These are phyloP conservation scores for Drosophila suzukii DNA, from an alignment of 1,140 invertebrate species.

Conservation along the genomic window DNA sequence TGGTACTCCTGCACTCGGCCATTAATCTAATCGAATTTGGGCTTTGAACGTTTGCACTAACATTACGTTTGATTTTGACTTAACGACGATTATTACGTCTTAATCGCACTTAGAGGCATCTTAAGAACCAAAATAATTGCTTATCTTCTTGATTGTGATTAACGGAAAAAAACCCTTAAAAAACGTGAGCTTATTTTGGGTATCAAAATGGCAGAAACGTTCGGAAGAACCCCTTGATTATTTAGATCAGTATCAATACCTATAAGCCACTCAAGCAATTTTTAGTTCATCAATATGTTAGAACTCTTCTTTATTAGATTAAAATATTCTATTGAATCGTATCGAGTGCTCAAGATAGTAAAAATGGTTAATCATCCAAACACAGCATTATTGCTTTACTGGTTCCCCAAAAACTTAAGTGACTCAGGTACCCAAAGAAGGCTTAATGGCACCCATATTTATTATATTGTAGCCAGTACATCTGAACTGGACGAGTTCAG, in stretches of 20 bases:
- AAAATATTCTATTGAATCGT: conserved; percentile 24
- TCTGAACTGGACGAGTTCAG: conserved; percentile 7
- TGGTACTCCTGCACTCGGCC: conserved; percentile 43
- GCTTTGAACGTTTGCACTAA: conserved; percentile 28
- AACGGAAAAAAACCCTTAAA: not conserved
- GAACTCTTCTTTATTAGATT: not conserved
- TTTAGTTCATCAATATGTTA: not conserved
- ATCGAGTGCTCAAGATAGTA: not conserved
- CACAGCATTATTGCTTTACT: not conserved
- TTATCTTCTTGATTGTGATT: not conserved
- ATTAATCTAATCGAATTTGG: conserved; percentile 56
- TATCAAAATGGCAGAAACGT: not conserved
- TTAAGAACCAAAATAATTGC: not conserved
- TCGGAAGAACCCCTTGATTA: not conserved
- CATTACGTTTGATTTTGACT: conserved; percentile 26
- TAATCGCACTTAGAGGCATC: conserved; percentile 10
- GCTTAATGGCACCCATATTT: not conserved
- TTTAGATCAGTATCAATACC: conserved; percentile 1
- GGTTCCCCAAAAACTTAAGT: not conserved
- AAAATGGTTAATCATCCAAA: not conserved
- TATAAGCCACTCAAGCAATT: not conserved
- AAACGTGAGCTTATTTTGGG: not conserved
- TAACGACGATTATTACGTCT: conserved; percentile 15
- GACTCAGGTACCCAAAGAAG: not conserved
- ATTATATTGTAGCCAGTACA: conserved; percentile 5